Percentiles rank a stretch among this genome's conserved stretches.
Evolutionary conservation across 2,888 invertebrate species (phyloP).

Genomic region (Plagiodera versicolora): DNA sequence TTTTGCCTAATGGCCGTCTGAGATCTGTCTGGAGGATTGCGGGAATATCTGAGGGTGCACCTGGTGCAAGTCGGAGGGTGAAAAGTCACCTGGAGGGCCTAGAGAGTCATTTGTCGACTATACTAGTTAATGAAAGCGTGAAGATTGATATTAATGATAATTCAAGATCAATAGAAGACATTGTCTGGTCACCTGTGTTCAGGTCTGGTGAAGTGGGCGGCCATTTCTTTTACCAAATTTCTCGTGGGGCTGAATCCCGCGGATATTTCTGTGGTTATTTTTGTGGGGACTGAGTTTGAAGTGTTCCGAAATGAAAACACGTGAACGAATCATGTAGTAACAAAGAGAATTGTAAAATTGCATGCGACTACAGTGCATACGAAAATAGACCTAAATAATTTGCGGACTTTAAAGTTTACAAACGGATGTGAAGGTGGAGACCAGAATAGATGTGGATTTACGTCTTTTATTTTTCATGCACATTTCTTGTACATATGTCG

Average conservation of each 20-base stretch:
- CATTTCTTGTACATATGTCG: constrained; percentile 23
- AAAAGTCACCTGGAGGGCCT: neutral
- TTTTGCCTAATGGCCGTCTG: constrained; percentile 36
- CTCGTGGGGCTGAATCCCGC: too few relatives aligned
- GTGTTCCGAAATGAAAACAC: neutral
- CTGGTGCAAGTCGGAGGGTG: neutral
- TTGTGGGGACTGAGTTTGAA: neutral
- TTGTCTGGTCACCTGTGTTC: too few relatives aligned
- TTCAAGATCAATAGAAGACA: too few relatives aligned
- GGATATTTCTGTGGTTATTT: too few relatives aligned
- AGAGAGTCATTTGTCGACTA: neutral
- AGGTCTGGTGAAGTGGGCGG: too few relatives aligned
- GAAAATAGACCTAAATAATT: constrained; percentile 32
- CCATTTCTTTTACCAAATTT: too few relatives aligned
- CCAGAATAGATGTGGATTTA: constrained; percentile 38
- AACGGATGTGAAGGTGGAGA: constrained; percentile 41
- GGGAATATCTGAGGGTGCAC: constrained; percentile 12
- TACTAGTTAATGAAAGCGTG: too few relatives aligned
- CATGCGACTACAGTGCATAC: constrained; percentile 30
- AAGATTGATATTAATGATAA: too few relatives aligned
- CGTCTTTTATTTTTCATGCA: constrained; percentile 28
- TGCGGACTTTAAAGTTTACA: constrained; percentile 25
- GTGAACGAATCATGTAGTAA: constrained; percentile 15
- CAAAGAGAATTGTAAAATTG: constrained; percentile 31
- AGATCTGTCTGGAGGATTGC: constrained; percentile 25